Evolutionary conservation across 1,140 invertebrate species (phyloP).

Genomic region (Fopius arisanus): DNA sequence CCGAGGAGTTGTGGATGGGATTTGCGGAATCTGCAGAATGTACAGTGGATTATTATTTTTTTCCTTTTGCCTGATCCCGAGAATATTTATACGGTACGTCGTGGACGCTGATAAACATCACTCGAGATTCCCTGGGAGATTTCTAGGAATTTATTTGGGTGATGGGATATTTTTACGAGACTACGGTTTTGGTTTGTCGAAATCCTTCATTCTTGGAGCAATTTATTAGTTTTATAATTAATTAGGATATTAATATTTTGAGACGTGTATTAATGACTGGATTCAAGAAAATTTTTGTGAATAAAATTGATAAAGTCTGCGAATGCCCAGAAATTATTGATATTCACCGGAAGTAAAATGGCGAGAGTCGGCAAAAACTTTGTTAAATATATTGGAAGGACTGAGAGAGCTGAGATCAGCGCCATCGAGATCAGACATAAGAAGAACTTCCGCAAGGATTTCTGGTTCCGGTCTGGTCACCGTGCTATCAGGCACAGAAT

Average conservation of each 20-base stretch:
- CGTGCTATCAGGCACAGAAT: slow-evolving; percentile 23
- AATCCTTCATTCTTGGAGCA: too few species aligned
- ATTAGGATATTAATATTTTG: too few species aligned
- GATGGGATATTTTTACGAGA: not conserved
- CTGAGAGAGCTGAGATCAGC: slow-evolving; percentile 27
- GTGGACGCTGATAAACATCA: too few species aligned
- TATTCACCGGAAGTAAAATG: slow-evolving; percentile 17
- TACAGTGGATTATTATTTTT: not conserved
- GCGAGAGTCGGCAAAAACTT: slow-evolving; percentile 25
- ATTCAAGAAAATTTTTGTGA: too few species aligned
- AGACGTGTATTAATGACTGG: too few species aligned
- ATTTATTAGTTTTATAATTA: too few species aligned
- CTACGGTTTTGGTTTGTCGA: too few species aligned
- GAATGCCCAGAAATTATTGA: not conserved
- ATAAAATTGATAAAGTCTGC: too few species aligned
- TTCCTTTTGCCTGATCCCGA: too few species aligned
- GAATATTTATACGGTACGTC: too few species aligned
- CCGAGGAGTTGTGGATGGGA: not conserved
- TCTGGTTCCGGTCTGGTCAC: slow-evolving; percentile 36
- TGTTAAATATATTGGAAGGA: slow-evolving; percentile 30
- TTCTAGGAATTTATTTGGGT: too few species aligned
- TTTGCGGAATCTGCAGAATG: not conserved
- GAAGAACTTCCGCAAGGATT: slow-evolving; percentile 33
- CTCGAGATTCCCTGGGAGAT: not conserved
- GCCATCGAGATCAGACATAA: slow-evolving; percentile 33